These are phyloP conservation scores for Typhlichthys subterraneus DNA, from an alignment of 2,797 vertebrate genomes.

Conservation along the genomic window DNA sequence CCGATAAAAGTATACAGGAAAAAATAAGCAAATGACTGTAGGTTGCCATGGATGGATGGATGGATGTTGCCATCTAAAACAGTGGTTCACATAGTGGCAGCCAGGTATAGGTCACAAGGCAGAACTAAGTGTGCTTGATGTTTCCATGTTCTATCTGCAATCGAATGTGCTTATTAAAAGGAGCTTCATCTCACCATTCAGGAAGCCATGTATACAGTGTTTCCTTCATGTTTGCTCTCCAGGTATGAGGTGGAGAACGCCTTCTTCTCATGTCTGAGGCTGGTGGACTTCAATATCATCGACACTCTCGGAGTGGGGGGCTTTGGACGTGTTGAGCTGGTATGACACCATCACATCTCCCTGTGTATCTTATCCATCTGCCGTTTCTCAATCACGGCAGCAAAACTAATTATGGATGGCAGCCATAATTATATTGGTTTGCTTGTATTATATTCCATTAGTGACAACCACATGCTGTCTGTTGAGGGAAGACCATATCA, in stretches of 20 bases:
- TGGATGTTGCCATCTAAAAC: no score
- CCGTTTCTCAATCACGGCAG: not conserved
- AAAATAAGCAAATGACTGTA: no score
- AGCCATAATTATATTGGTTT: not conserved
- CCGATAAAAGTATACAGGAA: no score
- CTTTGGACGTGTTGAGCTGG: constrained; percentile 92
- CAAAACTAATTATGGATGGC: not conserved
- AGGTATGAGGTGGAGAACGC: constrained; percentile 92
- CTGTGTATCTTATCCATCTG: not conserved
- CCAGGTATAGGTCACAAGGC: no score
- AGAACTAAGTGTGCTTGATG: no score
- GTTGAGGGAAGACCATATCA: no score
- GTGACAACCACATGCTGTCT: constrained; percentile 2
- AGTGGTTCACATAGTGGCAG: no score
- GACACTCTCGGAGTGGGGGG: constrained; percentile 93
- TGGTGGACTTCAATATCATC: constrained; percentile 94
- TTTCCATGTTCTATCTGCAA: no score
- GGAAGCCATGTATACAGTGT: not conserved
- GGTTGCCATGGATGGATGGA: no score
- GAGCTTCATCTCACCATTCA: no score
- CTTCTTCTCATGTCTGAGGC: constrained; percentile 92
- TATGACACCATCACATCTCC: constrained; percentile 34
- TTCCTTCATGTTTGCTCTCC: constrained; percentile 68
- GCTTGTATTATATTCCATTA: constrained; percentile 2
- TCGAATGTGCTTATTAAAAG: no score